Base-by-base conservation (phyloP, 2,797 vertebrate genomes). In the Rhincodon typus region DNA sequence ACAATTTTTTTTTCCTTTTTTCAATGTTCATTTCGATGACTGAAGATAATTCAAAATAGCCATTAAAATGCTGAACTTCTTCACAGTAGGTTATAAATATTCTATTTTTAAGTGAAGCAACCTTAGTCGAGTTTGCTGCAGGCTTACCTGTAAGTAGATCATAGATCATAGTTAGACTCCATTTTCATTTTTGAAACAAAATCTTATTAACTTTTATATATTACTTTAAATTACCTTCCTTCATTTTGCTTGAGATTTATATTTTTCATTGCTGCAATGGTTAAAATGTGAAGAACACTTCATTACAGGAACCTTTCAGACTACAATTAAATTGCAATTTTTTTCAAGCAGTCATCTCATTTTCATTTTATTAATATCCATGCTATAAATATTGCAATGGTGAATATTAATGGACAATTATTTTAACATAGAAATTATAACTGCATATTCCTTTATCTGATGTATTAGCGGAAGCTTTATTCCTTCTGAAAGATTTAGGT, bases 391-490 rank as follows among this genome's bases (percentile, higher is more conserved):
- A 93, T 93, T 69, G 62, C n/a, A 67, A 38, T 23, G 8, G 66
- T 19, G 42, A n/a, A 67, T 38, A 93, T 23, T 38, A 23, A 66
- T 67, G n/a, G 53, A 62, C 30, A 90, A 90, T 93, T 34, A 93
- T 21, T 67, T 66, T 23, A 91, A 62, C 57, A 19, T 38, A 10
- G 10, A 66, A 67, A 93, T 93, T 42, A 67, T 67, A 38, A 50
- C 21, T 93, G 57, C 19, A 67, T 67, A 67, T 93, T 93, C 66
- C n/a, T 69, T 93, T 12, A 34, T 91, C 88, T 38, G 62, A 42
- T 42, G 69, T 93, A 93, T 67, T 93, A 93, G 42, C 67, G 90
- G 90, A 25, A 93, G 0, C 62, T 69, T 93, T 93, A 93, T 93
- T 66, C 23, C 34, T 66, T 91, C n/a, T 62, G 66, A 93, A 93